phyloP scores from a whole-genome alignment of 1,140 invertebrate genomes.

The Bathynomus jamesi region DNA sequence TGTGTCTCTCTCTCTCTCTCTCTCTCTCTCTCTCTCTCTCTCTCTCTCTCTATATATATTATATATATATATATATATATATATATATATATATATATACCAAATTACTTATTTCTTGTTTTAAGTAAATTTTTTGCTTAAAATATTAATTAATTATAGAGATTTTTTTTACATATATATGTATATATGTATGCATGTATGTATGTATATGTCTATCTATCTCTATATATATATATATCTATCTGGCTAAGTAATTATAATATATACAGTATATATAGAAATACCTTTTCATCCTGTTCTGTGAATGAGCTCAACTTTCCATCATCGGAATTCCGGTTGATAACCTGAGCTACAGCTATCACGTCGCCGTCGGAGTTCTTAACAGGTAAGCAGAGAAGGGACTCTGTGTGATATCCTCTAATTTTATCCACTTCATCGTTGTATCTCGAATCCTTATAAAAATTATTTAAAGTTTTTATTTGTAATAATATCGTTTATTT shows the following conservation, averaged over 20 bases:
- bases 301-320: slow-evolving; percentile 39
- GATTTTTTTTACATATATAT: background rate
- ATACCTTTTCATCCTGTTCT: slow-evolving; percentile 44
- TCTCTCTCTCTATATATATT: too few species aligned
- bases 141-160: too few species aligned
- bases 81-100: too few species aligned
- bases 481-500: too few species aligned
- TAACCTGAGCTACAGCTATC: slow-evolving; percentile 48
- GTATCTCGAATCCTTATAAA: slow-evolving; percentile 47
- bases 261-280: background rate
- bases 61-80: too few species aligned
- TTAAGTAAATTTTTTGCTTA: too few species aligned
- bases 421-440: slow-evolving; percentile 48
- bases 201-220: background rate
- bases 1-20: too few species aligned
- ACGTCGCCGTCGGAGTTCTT: slow-evolving; percentile 45
- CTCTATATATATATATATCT: background rate
- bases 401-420: slow-evolving; percentile 46
- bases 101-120: too few species aligned
- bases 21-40: too few species aligned
- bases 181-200: background rate
- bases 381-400: slow-evolving; percentile 48
- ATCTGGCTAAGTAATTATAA: background rate
- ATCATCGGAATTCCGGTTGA: slow-evolving; percentile 42
- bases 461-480: too few species aligned